These are phyloP conservation scores for Parthenolecanium corni DNA, from an alignment of 2,888 invertebrate genomes.

Conservation along the genomic window DNA sequence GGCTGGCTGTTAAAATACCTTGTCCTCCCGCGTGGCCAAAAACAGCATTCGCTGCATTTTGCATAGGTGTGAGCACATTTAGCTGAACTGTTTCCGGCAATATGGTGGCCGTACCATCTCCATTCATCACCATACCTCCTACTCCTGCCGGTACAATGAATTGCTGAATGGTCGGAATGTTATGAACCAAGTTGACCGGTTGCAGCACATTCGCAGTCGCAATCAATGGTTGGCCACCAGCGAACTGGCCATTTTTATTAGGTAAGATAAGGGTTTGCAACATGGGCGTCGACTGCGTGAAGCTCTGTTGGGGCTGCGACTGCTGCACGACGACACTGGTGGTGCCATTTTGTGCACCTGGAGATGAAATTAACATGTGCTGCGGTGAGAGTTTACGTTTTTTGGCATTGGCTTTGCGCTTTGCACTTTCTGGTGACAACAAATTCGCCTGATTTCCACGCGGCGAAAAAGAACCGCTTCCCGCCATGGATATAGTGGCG, in stretches of 20 bases:
- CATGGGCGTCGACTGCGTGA: slow-evolving; percentile 47
- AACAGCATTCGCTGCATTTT: slow-evolving; percentile 42
- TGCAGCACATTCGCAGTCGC: slow-evolving; percentile 49
- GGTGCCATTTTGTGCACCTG: slow-evolving; percentile 24
- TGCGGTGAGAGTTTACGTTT: slow-evolving; percentile 59
- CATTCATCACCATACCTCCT: slow-evolving; percentile 72
- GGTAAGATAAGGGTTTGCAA: slow-evolving; percentile 65
- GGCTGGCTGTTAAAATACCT: slow-evolving; percentile 53
- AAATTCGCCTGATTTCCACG: slow-evolving; percentile 36
- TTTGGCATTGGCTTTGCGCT: slow-evolving; percentile 49
- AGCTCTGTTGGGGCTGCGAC: slow-evolving; percentile 35
- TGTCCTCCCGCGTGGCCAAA: slow-evolving; percentile 51
- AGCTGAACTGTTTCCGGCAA: slow-evolving; percentile 51
- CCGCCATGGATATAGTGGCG: slow-evolving; percentile 32
- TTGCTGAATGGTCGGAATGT: slow-evolving; percentile 69
- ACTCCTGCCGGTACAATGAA: slow-evolving; percentile 71
- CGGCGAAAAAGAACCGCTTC: slow-evolving; percentile 33
- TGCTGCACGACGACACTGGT: slow-evolving; percentile 33
- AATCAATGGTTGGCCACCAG: slow-evolving; percentile 58
- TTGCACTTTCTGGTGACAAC: slow-evolving; percentile 51
- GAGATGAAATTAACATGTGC: slow-evolving; percentile 39
- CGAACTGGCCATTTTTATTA: slow-evolving; percentile 43
- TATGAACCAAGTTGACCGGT: slow-evolving; percentile 67
- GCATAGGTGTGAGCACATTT: slow-evolving; percentile 61
- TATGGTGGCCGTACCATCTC: slow-evolving; percentile 57